Base-by-base conservation (phyloP, 2,113 vertebrate genomes). In the Hydrochoerus hydrochaeris region DNA sequence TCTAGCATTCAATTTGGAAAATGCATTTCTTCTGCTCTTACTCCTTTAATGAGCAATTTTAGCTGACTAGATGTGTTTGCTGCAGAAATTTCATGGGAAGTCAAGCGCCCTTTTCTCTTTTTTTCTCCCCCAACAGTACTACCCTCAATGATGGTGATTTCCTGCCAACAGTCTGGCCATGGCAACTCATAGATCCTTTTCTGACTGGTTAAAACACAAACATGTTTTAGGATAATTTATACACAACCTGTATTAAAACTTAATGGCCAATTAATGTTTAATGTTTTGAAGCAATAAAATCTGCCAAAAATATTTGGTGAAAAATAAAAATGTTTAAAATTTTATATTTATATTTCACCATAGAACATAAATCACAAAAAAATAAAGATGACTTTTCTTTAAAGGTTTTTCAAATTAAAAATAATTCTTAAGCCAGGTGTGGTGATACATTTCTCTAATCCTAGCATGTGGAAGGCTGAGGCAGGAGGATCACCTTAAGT, bases 1-100 rank as follows among this genome's bases (percentile, higher is more conserved):
- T 99, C 99, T 99, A 98, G 98, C 98, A 98, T 99, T 99, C 99
- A 99, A 99, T 99, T 99, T 99, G 99, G 99, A 99, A 99, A 99
- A 99, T 99, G 99, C 99, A 98, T 99, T 99, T 99, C 98, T 99
- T 98, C 98, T 99, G 99, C 99, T 99, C 98, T 97, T 98, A 98
- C 99, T 99, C 98, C 99, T 99, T 99, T 99, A 99, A 99, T 99
- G 99, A 99, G 99, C 98, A 96, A 98, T 99, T 99, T 99, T 98
- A 99, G 99, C 99, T 99, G 99, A 99, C 99, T 99, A 97, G 99
- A 98, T 98, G 98, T 98, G 99, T 99, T 99, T 99, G 99, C 99
- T 95, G 98, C 97, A 98, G 98, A 98, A 95, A 98, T 98, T 98
- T 98, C 98, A 98, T 73, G 98, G 97, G 92, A 97, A 98, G 98